Conservation (phyloP, 64 coral and sea anemone species). For the Catalaphyllia jardinei region DNA sequence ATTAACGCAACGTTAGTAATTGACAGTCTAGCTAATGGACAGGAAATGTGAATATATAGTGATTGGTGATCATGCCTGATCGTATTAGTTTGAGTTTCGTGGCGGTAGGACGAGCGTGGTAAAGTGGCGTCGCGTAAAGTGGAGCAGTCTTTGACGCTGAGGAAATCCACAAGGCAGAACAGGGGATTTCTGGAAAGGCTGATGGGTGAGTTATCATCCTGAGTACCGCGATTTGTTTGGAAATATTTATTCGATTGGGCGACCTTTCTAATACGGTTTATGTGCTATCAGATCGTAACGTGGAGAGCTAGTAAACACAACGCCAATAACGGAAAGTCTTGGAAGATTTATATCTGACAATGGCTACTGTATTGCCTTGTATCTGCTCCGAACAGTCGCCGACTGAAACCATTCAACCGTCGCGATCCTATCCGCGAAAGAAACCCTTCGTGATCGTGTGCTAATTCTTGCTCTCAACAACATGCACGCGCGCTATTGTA, state of each 20-base stretch:
- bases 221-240: neutral
- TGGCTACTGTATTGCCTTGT: slow-evolving; percentile 17
- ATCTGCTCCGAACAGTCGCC: neutral
- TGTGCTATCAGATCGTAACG: slow-evolving; percentile 31
- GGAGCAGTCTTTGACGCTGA: neutral
- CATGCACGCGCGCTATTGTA: neutral
- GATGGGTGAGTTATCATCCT: slow-evolving; percentile 8
- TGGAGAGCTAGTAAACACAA: slow-evolving; percentile 28
- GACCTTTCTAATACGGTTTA: neutral
- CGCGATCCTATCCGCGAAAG: neutral
- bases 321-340: slow-evolving; percentile 26
- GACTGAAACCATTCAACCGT: slow-evolving; percentile 6
- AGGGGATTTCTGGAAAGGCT: neutral
- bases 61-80: slow-evolving; percentile 28
- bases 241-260: slow-evolving; percentile 7
- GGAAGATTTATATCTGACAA: slow-evolving; percentile 50
- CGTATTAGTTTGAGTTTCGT: slow-evolving; percentile 34
- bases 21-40: slow-evolving; percentile 53
- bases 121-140: neutral
- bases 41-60: slow-evolving; percentile 52
- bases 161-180: neutral
- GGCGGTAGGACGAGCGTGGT: neutral
- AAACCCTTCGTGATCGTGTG: neutral
- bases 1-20: slow-evolving; percentile 49
- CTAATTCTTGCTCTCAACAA: neutral